Evolutionary conservation across 2,797 vertebrate species (phyloP).

Genomic region (Lithobates sylvaticus): DNA sequence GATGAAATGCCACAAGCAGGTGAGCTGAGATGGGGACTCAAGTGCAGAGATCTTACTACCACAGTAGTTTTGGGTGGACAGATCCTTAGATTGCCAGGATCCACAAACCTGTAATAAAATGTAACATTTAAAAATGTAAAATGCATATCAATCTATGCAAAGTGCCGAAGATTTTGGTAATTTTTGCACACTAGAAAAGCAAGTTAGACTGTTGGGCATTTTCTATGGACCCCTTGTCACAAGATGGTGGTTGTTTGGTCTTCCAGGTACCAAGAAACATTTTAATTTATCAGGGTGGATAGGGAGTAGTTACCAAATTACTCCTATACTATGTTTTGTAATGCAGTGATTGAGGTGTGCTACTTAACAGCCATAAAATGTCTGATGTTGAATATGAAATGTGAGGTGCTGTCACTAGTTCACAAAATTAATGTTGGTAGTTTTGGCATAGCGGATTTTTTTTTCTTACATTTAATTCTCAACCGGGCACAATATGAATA

Average conservation of each 20-base stretch:
- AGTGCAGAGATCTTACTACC: too few relatives aligned
- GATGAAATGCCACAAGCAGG: too few relatives aligned
- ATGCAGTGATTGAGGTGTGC: background rate
- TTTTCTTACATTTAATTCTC: background rate
- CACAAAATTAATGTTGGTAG: background rate
- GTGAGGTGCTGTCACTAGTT: conserved; percentile 7
- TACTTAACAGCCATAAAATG: conserved; percentile 17
- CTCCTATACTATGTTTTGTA: background rate
- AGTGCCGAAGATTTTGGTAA: background rate
- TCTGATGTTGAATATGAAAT: conserved; percentile 7
- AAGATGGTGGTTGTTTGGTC: conserved; percentile 11
- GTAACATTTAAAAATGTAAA: background rate
- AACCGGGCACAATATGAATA: background rate
- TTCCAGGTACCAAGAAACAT: conserved; percentile 33
- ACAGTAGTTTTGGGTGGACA: background rate
- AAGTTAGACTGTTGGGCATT: background rate
- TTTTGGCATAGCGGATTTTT: background rate
- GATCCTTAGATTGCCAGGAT: background rate
- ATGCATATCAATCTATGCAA: background rate
- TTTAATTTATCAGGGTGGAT: background rate
- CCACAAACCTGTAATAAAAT: background rate
- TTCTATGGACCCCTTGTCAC: background rate
- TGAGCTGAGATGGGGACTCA: background rate
- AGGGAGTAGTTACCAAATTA: conserved; percentile 7
- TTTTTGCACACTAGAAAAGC: background rate